These are phyloP conservation scores for Zaprionus tsacasi DNA, from an alignment of 1,140 invertebrate genomes.

Conservation along the genomic window DNA sequence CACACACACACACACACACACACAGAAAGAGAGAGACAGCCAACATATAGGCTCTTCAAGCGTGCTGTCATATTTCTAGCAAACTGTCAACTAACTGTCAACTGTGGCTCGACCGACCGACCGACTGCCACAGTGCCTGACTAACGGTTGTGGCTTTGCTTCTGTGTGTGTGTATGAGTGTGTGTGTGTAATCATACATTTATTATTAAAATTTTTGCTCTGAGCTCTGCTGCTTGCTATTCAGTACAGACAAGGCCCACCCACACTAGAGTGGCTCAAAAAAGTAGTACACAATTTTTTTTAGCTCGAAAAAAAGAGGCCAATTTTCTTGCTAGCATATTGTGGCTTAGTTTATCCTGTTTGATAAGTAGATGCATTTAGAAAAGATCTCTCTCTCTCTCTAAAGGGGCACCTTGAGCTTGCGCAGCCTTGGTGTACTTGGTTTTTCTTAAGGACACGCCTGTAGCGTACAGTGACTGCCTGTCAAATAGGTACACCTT, in stretches of 20 bases:
- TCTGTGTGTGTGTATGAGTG: not conserved
- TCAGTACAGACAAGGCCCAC: not conserved
- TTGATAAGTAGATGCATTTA: not conserved
- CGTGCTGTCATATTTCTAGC: constrained; percentile 63
- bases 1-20: not conserved
- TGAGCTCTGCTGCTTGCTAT: constrained; percentile 1
- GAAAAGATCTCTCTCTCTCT: not conserved
- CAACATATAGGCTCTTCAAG: constrained; percentile 24
- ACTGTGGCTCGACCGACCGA: constrained; percentile 16
- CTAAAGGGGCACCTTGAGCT: too few relatives aligned
- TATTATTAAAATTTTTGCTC: constrained; percentile 3
- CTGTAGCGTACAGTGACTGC: not conserved
- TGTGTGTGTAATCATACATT: not conserved
- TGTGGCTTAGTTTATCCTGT: not conserved
- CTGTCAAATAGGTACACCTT: not conserved
- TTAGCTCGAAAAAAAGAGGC: not conserved
- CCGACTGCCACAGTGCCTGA: constrained; percentile 38
- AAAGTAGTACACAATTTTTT: not conserved
- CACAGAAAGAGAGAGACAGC: not conserved
- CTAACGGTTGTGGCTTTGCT: constrained; percentile 5
- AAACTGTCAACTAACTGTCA: constrained; percentile 70
- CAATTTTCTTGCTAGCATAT: not conserved
- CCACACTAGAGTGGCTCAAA: constrained; percentile 7
- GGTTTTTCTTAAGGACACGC: not conserved
- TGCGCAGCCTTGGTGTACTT: too few relatives aligned